Base-by-base conservation (phyloP, 2,113 vertebrate species). In the Ivindomyrus marchei region DNA sequence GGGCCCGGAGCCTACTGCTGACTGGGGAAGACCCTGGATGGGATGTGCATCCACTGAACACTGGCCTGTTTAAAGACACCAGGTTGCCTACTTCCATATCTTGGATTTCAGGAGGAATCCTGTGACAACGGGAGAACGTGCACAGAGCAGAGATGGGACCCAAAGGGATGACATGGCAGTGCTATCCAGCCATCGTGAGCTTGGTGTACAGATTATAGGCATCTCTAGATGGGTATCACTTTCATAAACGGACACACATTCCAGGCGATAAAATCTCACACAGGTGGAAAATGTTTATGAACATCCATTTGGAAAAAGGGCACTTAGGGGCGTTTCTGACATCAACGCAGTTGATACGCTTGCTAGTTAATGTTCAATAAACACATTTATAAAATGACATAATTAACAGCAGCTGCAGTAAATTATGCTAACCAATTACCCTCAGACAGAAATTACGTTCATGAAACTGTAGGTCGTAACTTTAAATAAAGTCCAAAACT, bases 361-460 rank as follows among this genome's bases (percentile, higher is more conserved):
- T 9, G 56, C 39, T 89, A 10, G 62, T 31, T 56, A 83, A 45
- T 39, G 19, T 21, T 89, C 89, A 56, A 89, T n/a, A 80, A 84
- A 46, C 89, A 45, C 77, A 84, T 49, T 52, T 39, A 52, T 84
- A 83, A 89, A 45, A 89, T 36, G 49, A 15, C 56, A 62, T 62
- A 45, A 45, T 62, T 56, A 88, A 88, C 52, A 88, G 49, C 46
- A 87, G 85, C 47, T 15, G 47, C 89, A 6, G 36, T 89, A 85
- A 53, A 89, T 27, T 36, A 85, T 58, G 49, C 89, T 6, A n/a
- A 89, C 39, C 39, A 89, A 89, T 89, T 83, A 56, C 31, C n/a
- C 70, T 56, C 7, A 31, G 9, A 62, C 36, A 45, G 36, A 85
- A 85, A 58, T 58, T 49, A n/a, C n/a, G 9, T 52, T 56, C 6